phyloP scores from a whole-genome alignment of 2,113 vertebrate species.

The Leucopternis melanops region DNA sequence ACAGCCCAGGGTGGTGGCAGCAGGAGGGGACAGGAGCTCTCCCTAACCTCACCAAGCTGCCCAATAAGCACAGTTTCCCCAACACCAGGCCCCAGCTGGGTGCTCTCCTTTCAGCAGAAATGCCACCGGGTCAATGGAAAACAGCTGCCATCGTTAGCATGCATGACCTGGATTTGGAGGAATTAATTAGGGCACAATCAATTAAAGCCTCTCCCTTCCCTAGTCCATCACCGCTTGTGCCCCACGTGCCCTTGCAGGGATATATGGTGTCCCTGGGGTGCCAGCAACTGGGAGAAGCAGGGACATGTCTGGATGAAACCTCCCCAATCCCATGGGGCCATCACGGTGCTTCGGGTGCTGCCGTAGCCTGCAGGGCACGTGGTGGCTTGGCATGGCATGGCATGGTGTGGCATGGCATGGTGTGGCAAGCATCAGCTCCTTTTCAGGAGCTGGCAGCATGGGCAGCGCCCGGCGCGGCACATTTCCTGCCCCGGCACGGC shows the following conservation, averaged over 20 bases:
- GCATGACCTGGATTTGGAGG: constrained; percentile 29
- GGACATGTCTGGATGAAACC: not conserved
- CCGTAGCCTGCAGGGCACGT: accelerated
- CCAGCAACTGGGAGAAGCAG: not conserved
- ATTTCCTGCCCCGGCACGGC: not conserved
- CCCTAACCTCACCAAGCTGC: not conserved
- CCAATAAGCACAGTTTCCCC: not conserved
- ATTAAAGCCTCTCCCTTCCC: not conserved
- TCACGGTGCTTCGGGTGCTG: not conserved
- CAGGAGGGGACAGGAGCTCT: too few species aligned
- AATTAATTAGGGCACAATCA: constrained; percentile 23
- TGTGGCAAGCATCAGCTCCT: accelerated
- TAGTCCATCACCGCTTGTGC: accelerated
- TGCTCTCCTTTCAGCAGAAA: not conserved
- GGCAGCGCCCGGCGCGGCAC: not conserved
- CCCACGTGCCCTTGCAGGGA: not conserved
- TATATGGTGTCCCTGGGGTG: not conserved
- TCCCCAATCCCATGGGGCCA: not conserved
- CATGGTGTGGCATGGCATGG: accelerated
- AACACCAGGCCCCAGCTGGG: not conserved
- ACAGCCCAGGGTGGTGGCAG: not conserved
- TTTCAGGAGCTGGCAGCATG: not conserved
- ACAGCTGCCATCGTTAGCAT: not conserved
- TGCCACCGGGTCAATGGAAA: not conserved
- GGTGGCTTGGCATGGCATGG: accelerated